Base-by-base conservation (phyloP, 2,113 vertebrate genomes). In the Morone chrysops region DNA sequence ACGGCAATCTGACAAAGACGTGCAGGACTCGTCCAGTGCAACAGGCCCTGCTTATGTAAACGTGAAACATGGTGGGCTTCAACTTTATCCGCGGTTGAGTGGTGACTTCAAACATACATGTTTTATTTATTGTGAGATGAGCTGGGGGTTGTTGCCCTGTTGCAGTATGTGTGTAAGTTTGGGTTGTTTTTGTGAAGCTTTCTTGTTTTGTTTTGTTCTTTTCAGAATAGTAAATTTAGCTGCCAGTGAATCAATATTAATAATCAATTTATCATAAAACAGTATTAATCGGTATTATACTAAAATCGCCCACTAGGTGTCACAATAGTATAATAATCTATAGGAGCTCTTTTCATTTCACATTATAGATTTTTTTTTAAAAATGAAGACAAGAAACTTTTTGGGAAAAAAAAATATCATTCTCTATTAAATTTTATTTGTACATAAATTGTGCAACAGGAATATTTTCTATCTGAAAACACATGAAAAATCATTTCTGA, bases 371-470 rank as follows among this genome's bases (percentile, higher is more conserved):
- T 41, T 17, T 3, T 36, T 51, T 68, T 53, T 50, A 25, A 2
- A 80, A 79, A 45, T 7, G 22, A 78, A 63, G 36, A 84, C 77
- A 53, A 47, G 45, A 75, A 74, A 84, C 45, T 60, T 78, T 76
- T 88, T 85, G 22, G 31, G 69, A 73, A 89, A 87, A 82, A 88
- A 90, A 82, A 81, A 78, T 48, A 12, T 47, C 45, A 47, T 47
- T 12, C 45, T 47, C 4, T 12, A 47, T 47, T 47, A 47, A 45
- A 47, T 47, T 12, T 47, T 47, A 13, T 47, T 47, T 47, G 45
- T 47, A 47, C 10, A 47, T 90, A 94, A 94, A 94, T 92, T 94
- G 93, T 93, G 93, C 93, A 92, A 93, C 86, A 91, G 86, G 62
- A 87, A 80, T 83, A 88, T 78, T 85, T 25, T 47, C 45, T 47